Percentiles rank a stretch among this genome's conserved stretches.
Evolutionary conservation across 2,888 invertebrate genomes (phyloP).

Genomic region (Sinhomidia bicolor): DNA sequence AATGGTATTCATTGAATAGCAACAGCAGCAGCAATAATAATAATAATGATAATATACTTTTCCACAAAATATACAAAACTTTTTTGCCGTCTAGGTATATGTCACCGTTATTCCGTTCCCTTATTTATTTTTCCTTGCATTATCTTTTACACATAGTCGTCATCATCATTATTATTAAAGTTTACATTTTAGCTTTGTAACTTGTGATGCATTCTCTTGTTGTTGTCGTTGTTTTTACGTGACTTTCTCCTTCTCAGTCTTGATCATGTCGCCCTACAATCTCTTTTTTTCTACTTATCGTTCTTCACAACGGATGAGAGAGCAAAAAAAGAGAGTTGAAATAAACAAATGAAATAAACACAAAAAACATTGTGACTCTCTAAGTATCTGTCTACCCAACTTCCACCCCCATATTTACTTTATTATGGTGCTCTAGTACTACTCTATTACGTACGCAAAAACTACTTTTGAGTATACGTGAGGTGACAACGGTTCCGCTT

Average conservation of each 20-base stretch:
- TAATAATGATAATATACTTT: constrained; percentile 12
- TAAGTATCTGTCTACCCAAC: not conserved
- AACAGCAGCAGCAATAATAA: not conserved
- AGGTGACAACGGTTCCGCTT: no score
- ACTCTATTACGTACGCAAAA: no score
- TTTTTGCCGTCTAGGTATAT: not conserved
- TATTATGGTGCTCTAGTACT: not conserved
- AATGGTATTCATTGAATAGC: not conserved
- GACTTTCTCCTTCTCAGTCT: constrained; percentile 27
- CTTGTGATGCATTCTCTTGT: not conserved
- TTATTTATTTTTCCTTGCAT: constrained; percentile 29
- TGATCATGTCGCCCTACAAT: constrained; percentile 5
- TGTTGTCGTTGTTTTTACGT: constrained; percentile 5
- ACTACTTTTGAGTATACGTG: no score
- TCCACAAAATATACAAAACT: not conserved
- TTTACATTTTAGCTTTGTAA: constrained; percentile 20
- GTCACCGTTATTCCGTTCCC: not conserved
- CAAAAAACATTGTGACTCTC: constrained; percentile 23
- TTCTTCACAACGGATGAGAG: not conserved
- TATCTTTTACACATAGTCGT: constrained; percentile 6
- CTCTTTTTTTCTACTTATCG: not conserved
- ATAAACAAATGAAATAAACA: constrained; percentile 32
- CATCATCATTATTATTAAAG: not conserved
- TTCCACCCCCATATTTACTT: not conserved
- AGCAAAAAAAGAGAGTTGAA: not conserved